Percentiles rank a stretch among this genome's conserved stretches.
phyloP scores from a whole-genome alignment of 2,888 invertebrate species.

The Leptopilina drosophilae region DNA sequence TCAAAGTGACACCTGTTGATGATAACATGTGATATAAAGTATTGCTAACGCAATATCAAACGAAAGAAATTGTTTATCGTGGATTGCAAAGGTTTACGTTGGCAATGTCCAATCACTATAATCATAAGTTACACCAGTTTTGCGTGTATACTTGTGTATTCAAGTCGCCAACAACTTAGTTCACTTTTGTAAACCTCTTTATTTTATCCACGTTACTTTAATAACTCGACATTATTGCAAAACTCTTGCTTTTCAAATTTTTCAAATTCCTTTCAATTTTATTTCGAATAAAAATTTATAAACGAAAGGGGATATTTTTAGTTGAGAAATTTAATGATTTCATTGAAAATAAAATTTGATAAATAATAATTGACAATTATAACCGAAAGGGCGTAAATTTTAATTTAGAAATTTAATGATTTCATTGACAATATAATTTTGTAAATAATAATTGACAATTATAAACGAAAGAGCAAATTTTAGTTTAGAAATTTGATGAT shows the following conservation, averaged over 20 bases:
- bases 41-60: constrained; percentile 7
- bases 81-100: neutral
- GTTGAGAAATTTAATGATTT: no score
- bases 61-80: constrained; percentile 18
- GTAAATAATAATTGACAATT: no score
- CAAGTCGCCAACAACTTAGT: constrained; percentile 9
- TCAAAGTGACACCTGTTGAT: constrained; percentile 14
- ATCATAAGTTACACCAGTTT: constrained; percentile 5
- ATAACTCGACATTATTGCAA: neutral
- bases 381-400: no score
- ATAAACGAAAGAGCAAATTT: no score
- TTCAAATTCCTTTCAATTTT: neutral
- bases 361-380: no score
- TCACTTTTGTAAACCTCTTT: constrained; percentile 6
- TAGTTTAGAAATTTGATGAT: no score
- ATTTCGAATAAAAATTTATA: neutral
- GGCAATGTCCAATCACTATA: constrained; percentile 21
- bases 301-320: no score
- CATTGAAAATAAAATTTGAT: no score
- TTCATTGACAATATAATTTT: no score
- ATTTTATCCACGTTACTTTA: neutral
- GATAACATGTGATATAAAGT: constrained; percentile 16
- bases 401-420: no score
- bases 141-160: neutral
- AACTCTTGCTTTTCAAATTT: neutral